Evolutionary conservation across 2,113 vertebrate species (phyloP).

Genomic region (Aepyceros melampus): DNA sequence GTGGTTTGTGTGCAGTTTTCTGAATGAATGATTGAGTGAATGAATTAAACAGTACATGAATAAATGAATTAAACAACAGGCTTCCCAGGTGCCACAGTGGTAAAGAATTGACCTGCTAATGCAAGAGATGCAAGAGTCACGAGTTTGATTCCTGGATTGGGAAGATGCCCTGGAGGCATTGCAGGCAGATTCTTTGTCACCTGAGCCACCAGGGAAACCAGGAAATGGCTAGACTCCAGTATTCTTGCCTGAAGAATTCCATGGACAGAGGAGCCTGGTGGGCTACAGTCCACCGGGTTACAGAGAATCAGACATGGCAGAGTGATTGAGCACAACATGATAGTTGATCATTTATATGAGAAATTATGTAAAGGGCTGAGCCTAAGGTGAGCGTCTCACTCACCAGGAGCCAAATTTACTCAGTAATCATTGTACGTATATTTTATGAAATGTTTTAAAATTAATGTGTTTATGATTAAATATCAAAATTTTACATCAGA

Average conservation of each 20-base stretch:
- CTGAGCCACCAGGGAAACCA: not conserved
- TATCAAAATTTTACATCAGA: not conserved
- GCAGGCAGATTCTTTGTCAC: not conserved
- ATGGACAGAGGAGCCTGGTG: not conserved
- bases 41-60: not conserved
- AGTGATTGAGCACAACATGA: not conserved
- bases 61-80: not conserved
- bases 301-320: not conserved
- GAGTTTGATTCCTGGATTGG: not conserved
- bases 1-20: not conserved
- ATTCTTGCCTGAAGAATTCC: not conserved
- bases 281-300: not conserved
- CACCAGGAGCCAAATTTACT: not conserved
- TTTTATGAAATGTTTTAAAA: not conserved
- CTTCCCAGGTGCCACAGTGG: not conserved
- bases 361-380: not conserved
- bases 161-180: not conserved
- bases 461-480: not conserved
- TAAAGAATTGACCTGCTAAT: not conserved
- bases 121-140: not conserved
- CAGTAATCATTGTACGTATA: not conserved
- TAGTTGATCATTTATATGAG: not conserved
- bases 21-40: not conserved
- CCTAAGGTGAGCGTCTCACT: not conserved
- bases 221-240: not conserved